Percentiles rank a stretch among this genome's conserved stretches.
These are phyloP conservation scores for Drosophila neonasuta DNA, from an alignment of 2,888 invertebrate species.

Conservation along the genomic window DNA sequence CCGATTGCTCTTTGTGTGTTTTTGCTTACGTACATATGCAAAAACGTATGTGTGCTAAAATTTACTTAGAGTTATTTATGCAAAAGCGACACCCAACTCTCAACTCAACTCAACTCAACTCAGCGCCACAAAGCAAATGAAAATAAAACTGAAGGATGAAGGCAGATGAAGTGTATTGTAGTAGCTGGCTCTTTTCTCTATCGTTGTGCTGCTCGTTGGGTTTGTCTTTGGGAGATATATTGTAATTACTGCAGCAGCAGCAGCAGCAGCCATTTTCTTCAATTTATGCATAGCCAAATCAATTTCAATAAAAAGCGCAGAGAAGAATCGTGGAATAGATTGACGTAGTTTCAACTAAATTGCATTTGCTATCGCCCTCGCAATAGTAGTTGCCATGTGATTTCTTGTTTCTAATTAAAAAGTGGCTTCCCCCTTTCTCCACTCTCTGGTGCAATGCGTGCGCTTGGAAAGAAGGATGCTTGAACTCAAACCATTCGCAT, in stretches of 20 bases:
- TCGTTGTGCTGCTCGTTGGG: neutral
- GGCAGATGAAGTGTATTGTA: slow-evolving; percentile 5
- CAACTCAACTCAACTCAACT: neutral
- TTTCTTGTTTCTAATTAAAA: slow-evolving; percentile 57
- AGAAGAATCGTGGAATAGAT: slow-evolving; percentile 17
- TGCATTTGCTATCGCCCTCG: slow-evolving; percentile 25
- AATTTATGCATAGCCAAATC: slow-evolving; percentile 74
- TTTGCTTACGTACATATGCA: no score
- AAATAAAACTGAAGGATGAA: slow-evolving; percentile 24
- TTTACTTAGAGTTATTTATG: slow-evolving; percentile 77
- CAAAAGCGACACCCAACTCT: slow-evolving; percentile 52
- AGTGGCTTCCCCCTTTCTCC: neutral
- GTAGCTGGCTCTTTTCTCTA: slow-evolving; percentile 15
- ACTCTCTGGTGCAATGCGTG: slow-evolving; percentile 20
- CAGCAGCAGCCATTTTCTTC: slow-evolving; percentile 47
- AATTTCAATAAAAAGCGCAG: slow-evolving; percentile 69
- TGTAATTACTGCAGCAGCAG: slow-evolving; percentile 65
- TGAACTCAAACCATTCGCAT: neutral
- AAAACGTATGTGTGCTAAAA: slow-evolving; percentile 52
- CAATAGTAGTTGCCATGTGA: slow-evolving; percentile 26
- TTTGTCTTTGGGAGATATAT: slow-evolving; percentile 61
- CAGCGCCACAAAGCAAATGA: slow-evolving; percentile 36
- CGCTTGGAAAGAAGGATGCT: slow-evolving; percentile 27
- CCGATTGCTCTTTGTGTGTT: slow-evolving; percentile 10
- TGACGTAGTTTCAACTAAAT: slow-evolving; percentile 39